Evolutionary conservation across 1,140 invertebrate genomes (phyloP).

Genomic region (Ridgeia piscesae): DNA sequence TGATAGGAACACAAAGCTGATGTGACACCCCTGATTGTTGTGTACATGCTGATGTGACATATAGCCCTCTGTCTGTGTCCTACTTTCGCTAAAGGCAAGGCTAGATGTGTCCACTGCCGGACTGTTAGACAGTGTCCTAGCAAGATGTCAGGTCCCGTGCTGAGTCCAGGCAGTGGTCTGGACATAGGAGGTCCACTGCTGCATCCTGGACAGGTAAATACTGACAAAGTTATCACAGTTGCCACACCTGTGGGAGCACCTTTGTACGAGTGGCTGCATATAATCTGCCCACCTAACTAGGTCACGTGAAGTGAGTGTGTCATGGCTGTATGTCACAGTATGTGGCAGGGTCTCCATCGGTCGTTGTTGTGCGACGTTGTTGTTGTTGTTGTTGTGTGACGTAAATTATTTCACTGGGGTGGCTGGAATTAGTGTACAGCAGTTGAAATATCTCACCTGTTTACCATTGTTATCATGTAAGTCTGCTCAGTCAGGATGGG

Average conservation of each 20-base stretch:
- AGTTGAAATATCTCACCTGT: neutral
- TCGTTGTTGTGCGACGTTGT: too few species aligned
- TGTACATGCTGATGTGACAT: neutral
- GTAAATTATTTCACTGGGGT: neutral
- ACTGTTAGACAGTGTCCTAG: neutral
- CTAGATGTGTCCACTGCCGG: neutral
- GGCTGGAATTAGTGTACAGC: neutral
- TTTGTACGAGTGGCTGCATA: neutral
- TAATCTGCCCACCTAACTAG: neutral
- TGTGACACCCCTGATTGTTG: neutral
- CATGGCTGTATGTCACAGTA: neutral
- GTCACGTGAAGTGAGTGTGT: too few species aligned
- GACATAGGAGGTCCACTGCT: neutral
- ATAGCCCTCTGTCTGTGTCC: neutral
- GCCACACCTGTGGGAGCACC: too few species aligned
- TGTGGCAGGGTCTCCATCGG: neutral
- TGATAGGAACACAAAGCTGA: neutral
- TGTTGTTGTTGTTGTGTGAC: neutral
- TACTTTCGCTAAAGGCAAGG: neutral
- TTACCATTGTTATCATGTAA: neutral
- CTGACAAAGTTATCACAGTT: neutral
- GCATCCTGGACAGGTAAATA: neutral
- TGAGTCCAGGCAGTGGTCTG: neutral
- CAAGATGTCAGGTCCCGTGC: neutral
- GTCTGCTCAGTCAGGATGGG: too few species aligned